Base-by-base conservation (phyloP, 2,888 invertebrate species). In the Eupithecia centaureata region DNA sequence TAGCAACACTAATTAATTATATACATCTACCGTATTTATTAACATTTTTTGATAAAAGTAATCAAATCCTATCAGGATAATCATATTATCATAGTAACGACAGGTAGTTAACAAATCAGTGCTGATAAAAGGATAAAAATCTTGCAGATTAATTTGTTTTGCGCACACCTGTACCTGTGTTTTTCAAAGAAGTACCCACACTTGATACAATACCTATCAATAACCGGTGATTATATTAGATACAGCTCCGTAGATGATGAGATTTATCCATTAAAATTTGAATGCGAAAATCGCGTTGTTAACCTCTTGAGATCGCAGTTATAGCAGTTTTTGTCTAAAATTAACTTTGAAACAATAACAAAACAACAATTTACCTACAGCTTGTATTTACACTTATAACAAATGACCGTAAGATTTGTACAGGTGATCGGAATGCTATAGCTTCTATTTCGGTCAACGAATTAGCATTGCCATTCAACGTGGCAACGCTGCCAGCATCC, bases 111-210 rank as follows among this genome's bases (percentile, higher is more conserved):
- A 70, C 63, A 84, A 84, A 86, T 86, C 83, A 84, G 72, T 77
- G 78, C 63, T 65, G 84, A 85, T 84, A 78, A 76, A 63, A 33
- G 70, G 82, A 83, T 81, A 79, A 27, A 73, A 73, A 86, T 87
- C 83, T 85, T 83, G 86, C 86, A 63, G 69, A 69, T 69, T 83
- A 79, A 81, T 82, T 68, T 80, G 79, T 76, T 79, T 78, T 77
- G 74, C 76, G 76, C 68, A 76, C 76, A 77, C 28, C 30, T 30
- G 54, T 54, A 51, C 28, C n/a, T 59, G 61, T 57, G 27, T 61
- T 47, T 42, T 30, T 10, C n/a, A 47, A 30, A 13, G 51, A 64
- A 7, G 15, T 64, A 59, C 27, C 33, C 27, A 30, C 10, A 51
- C 12, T 51, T 61, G 15, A 22, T 51, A 22, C 3, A 35, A 2